These are phyloP conservation scores for Thalassophryne amazonica DNA, from an alignment of 2,797 vertebrate genomes.

Conservation along the genomic window DNA sequence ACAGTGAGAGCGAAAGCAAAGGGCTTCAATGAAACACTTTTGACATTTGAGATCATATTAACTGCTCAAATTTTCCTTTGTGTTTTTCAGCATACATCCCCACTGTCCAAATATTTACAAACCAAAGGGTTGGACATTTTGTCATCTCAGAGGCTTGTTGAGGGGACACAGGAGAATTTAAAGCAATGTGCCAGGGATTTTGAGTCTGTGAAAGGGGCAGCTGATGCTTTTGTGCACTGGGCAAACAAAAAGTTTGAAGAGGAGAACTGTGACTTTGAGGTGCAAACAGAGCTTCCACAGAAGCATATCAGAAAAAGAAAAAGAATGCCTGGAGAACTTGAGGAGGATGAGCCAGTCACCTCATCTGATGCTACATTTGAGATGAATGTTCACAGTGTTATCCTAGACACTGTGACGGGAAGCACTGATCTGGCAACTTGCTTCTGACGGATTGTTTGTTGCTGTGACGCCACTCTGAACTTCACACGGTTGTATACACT, in stretches of 20 bases:
- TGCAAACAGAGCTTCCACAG: background rate
- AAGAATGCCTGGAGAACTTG: background rate
- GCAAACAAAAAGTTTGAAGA: background rate
- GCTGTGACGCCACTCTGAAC: too few relatives aligned
- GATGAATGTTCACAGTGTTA: background rate
- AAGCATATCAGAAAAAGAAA: background rate
- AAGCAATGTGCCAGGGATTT: background rate
- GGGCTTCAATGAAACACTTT: too few relatives aligned
- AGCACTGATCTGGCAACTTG: too few relatives aligned
- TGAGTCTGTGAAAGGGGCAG: background rate
- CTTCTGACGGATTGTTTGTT: too few relatives aligned
- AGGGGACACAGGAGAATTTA: too few relatives aligned
- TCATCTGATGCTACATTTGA: background rate
- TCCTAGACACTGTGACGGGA: background rate
- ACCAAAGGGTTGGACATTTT: too few relatives aligned
- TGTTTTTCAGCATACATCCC: background rate
- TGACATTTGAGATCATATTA: too few relatives aligned
- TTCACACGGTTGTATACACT: too few relatives aligned
- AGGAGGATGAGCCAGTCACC: background rate
- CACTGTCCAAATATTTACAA: too few relatives aligned
- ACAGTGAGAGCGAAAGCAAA: too few relatives aligned
- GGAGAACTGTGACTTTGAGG: background rate
- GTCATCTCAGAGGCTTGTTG: too few relatives aligned
- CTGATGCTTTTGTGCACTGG: background rate
- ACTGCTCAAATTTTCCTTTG: too few relatives aligned